Percentiles rank a stretch among this genome's conserved stretches.
Conservation (phyloP, 2,113 vertebrate genomes). For the Pollimyrus isidori region DNA sequence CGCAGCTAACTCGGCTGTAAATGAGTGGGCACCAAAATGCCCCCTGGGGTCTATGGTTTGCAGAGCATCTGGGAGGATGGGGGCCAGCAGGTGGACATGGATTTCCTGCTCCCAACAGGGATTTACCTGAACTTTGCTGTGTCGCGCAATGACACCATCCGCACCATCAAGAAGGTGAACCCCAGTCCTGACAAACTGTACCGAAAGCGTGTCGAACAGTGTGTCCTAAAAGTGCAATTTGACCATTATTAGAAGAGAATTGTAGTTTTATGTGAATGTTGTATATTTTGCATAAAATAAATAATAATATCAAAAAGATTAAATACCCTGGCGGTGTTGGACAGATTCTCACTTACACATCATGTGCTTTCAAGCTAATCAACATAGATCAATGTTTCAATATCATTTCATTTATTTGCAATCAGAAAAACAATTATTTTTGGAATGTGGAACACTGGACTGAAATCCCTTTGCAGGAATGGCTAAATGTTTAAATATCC, state of each 20-base stretch:
- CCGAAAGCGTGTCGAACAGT: background rate
- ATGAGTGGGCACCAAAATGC: conserved; percentile 76
- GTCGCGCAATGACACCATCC: conserved; percentile 79
- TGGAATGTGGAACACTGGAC: background rate
- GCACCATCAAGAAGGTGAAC: conserved; percentile 80
- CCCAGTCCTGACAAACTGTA: background rate
- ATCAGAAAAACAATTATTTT: background rate
- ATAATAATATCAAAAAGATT: background rate
- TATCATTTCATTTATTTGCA: background rate
- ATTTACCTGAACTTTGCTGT: conserved; percentile 86
- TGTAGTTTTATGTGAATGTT: background rate
- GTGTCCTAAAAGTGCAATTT: background rate
- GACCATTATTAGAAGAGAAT: background rate
- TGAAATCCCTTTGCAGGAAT: background rate
- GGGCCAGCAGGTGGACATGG: conserved; percentile 73
- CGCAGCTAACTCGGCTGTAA: conserved; percentile 58
- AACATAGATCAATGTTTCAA: background rate
- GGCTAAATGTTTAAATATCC: background rate
- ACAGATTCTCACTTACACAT: background rate
- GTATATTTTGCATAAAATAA: background rate
- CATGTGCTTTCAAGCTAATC: background rate
- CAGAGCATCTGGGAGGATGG: conserved; percentile 87
- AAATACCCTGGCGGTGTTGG: background rate
- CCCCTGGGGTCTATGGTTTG: conserved; percentile 87
- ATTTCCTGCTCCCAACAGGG: conserved; percentile 90